A percentile compares a stretch with the other conserved stretches of the same genome.
Evolutionary conservation across 2,888 invertebrate species (phyloP).

Genomic region (Ephialtes manifestator): DNA sequence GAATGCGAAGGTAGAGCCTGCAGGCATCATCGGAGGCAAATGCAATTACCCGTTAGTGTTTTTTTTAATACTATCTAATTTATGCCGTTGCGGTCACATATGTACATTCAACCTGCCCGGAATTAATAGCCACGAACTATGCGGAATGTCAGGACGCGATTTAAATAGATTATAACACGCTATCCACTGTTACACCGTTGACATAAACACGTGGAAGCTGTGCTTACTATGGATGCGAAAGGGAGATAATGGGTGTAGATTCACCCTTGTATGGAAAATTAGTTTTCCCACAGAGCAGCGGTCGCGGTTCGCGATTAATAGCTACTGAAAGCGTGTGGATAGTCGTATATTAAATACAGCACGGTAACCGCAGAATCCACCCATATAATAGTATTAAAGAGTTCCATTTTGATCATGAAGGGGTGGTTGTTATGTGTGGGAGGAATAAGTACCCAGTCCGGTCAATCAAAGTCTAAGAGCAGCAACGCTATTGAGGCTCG

Average conservation of each 20-base stretch:
- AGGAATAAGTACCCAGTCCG: not conserved
- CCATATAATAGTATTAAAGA: not conserved
- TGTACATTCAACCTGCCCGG: not conserved
- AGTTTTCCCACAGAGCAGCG: conserved; percentile 8
- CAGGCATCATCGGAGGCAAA: not conserved
- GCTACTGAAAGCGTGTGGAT: conserved; percentile 5
- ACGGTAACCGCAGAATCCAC: not conserved
- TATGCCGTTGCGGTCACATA: not conserved
- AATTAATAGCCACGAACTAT: conserved; percentile 2
- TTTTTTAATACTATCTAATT: conserved; percentile 15
- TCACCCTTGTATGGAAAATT: conserved; percentile 26
- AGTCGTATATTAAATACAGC: conserved; percentile 17
- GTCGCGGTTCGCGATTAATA: conserved; percentile 25
- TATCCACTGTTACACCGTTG: conserved; percentile 8
- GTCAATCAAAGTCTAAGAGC: not conserved
- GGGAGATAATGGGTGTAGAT: conserved; percentile 4
- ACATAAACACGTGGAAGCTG: conserved; percentile 2
- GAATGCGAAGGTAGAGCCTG: no score
- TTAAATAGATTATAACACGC: conserved; percentile 27
- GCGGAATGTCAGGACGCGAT: not conserved
- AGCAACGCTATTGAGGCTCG: conserved; percentile 26
- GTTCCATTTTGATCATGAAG: not conserved
- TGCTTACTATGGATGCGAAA: not conserved
- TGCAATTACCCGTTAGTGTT: not conserved
- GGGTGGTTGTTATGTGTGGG: not conserved